Evolutionary conservation across 2,797 vertebrate species (phyloP).

Genomic region (Chelon labrosus): DNA sequence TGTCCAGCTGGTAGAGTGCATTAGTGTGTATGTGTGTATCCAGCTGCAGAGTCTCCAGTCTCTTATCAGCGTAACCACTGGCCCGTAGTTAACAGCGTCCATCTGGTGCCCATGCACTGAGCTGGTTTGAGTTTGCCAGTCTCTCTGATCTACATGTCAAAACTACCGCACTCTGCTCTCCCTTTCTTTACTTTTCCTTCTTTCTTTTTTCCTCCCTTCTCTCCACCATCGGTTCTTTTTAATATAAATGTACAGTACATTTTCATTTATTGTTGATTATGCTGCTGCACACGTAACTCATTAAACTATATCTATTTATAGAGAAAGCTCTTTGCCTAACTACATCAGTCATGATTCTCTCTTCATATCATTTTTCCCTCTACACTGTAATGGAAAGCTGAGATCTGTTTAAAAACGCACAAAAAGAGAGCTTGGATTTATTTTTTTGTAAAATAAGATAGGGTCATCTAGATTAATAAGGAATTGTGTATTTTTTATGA

Average conservation of each 20-base stretch:
- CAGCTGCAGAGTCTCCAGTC: constrained; percentile 74
- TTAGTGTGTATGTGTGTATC: constrained; percentile 56
- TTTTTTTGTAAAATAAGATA: too few species aligned
- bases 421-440: background rate
- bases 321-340: background rate
- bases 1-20: constrained; percentile 59
- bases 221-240: background rate
- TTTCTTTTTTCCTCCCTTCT: background rate
- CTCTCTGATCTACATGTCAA: constrained; percentile 41
- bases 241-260: background rate
- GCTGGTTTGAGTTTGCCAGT: constrained; percentile 48
- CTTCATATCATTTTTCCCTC: constrained; percentile 18
- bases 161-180: constrained; percentile 20
- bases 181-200: constrained; percentile 13
- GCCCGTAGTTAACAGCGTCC: constrained; percentile 70
- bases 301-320: too few species aligned
- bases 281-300: background rate
- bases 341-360: background rate
- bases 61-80: constrained; percentile 82
- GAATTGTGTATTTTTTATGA: too few species aligned
- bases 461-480: too few species aligned
- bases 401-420: constrained; percentile 7
- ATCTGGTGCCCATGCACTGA: constrained; percentile 72
- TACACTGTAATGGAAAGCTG: constrained; percentile 8
- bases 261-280: background rate